A percentile compares a stretch with the other conserved stretches of the same genome.
Evolutionary conservation across 1,140 invertebrate species (phyloP).

Genomic region (Drosophila quadrilineata): DNA sequence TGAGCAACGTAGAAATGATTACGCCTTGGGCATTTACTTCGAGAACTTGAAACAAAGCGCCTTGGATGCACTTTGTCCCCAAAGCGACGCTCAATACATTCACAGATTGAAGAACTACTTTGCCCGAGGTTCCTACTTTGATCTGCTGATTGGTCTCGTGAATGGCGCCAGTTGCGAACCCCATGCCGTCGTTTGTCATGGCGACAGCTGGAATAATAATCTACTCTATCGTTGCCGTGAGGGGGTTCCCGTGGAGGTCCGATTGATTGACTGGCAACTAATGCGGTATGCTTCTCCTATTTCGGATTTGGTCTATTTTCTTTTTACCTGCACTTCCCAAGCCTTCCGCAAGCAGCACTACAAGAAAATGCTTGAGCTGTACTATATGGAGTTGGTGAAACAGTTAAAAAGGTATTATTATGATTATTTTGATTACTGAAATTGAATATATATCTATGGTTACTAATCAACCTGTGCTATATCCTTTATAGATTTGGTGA

Average conservation of each 20-base stretch:
- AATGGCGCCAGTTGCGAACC: slow-evolving; percentile 65
- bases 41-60: slow-evolving; percentile 58
- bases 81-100: slow-evolving; percentile 15
- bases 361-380: slow-evolving; percentile 82
- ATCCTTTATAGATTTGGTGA: slow-evolving; percentile 67
- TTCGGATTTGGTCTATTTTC: slow-evolving; percentile 84
- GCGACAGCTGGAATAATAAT: slow-evolving; percentile 84
- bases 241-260: slow-evolving; percentile 61
- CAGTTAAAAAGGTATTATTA: slow-evolving; percentile 69
- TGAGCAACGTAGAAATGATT: slow-evolving; percentile 46
- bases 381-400: slow-evolving; percentile 82
- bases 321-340: slow-evolving; percentile 83
- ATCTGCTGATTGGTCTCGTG: slow-evolving; percentile 35
- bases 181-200: slow-evolving; percentile 82
- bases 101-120: slow-evolving; percentile 44
- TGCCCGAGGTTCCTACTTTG: slow-evolving; percentile 36
- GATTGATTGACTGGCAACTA: slow-evolving; percentile 84
- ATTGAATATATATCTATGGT: slow-evolving; percentile 26
- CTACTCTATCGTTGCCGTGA: slow-evolving; percentile 82
- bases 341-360: slow-evolving; percentile 82
- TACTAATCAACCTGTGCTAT: neutral
- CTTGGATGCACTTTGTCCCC: slow-evolving; percentile 21
- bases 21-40: slow-evolving; percentile 48
- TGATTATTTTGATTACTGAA: too few relatives aligned
- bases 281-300: slow-evolving; percentile 83